Evolutionary conservation across 92 coral and sea anemone species (phyloP).

Genomic region (Bergia sp.): DNA sequence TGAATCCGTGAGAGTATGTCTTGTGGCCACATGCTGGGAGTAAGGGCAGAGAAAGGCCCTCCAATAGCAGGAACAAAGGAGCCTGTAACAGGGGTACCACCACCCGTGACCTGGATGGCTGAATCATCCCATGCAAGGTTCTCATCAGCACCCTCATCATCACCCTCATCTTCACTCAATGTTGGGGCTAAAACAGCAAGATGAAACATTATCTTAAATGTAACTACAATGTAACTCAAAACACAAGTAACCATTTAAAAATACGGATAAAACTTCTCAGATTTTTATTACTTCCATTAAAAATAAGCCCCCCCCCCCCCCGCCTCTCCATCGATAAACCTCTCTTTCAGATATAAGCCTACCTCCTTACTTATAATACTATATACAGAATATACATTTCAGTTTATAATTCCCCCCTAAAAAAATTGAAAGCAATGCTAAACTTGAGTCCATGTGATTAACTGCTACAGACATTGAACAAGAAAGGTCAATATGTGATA

Average conservation of each 20-base stretch:
- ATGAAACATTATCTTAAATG: not conserved
- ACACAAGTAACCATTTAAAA: not conserved
- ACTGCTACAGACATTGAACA: no score
- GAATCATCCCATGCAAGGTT: conserved; percentile 98
- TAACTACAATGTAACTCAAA: not conserved
- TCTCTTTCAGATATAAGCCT: no score
- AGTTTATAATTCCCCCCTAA: no score
- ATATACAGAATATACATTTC: no score
- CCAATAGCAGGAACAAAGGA: conserved; percentile 99
- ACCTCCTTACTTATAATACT: no score
- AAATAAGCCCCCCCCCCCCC: no score
- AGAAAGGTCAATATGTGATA: no score
- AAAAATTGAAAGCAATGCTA: no score
- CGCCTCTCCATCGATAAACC: no score
- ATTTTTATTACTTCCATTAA: not conserved
- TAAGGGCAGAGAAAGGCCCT: conserved; percentile 97
- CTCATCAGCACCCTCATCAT: conserved; percentile 80
- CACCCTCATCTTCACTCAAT: conserved; percentile 88
- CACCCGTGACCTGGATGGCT: conserved; percentile 86
- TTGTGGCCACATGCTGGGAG: conserved; percentile 99
- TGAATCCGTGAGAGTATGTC: conserved; percentile 97
- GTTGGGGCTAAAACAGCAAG: conserved; percentile 70
- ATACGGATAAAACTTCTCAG: not conserved
- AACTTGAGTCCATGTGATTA: no score
- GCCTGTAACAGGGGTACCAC: conserved; percentile 91